Evolutionary conservation across 2,888 invertebrate species (phyloP), one percentile per base, ranked within the genome.

Genomic region (Rhodophaea formosa): DNA sequence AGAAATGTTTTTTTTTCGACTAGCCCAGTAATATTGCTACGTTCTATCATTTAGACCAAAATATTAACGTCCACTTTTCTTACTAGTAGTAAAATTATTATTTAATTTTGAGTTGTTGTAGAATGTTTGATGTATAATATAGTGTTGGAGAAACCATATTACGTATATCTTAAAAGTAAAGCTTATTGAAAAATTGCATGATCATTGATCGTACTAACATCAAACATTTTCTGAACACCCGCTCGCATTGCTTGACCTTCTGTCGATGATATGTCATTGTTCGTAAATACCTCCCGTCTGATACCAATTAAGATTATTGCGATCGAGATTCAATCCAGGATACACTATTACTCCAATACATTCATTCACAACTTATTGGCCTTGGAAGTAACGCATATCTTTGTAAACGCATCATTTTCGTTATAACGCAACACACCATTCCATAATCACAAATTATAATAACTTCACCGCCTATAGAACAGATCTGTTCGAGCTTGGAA

Each of bases 301-400:
- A 51, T 49, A 32, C 32, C 15, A 49, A 49, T 32, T 51, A 14
- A 51, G 35, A 35, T 51, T 51, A 35, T 51, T 51, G 35, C 35
- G 51, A 51, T 51, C 49, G 32, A 35, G 51, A 51, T 15, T 49
- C 15, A 32, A 15, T 16, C 51, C 51, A 5, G 51, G 51, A 17
- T 17, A 17, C 35, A 51, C 35, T 39, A 35, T 35, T 12, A 51
- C 10, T 35, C 7, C 51, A 51, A 35, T 51, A 51, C 8, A 49
- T 46, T 46, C 12, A 49, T 49, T 49, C 47, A 49, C 30, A 51
- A 51, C 51, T 51, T 35, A 51, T 51, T 51, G 51, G 51, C 51
- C 39, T 15, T 51, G 12, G 35, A 51, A 51, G 14, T 39, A 51
- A 51, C 51, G 16, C 51, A 17, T 35, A 51, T 16, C 30, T 30